Conservation (phyloP, 2,113 vertebrate species). For the Pristiophorus japonicus region DNA sequence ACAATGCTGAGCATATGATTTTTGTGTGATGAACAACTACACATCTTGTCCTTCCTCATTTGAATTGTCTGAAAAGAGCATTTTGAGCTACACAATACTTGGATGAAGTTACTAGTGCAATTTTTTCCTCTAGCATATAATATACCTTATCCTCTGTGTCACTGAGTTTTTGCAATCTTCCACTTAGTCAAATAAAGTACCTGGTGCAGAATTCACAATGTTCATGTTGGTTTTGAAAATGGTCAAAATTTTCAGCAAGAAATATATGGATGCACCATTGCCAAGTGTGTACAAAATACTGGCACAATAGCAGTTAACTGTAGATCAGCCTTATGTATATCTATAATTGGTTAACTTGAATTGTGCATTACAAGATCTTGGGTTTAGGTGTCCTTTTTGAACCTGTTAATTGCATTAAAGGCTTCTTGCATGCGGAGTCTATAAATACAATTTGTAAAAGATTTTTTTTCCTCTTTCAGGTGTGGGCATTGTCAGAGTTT, state of each 20-base stretch:
- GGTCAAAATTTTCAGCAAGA: background rate
- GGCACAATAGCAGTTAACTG: background rate
- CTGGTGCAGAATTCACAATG: background rate
- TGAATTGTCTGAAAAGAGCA: no score
- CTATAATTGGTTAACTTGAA: background rate
- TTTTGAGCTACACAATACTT: no score
- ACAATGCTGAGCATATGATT: no score
- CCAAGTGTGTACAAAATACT: background rate
- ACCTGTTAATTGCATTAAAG: background rate
- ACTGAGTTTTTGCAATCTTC: background rate
- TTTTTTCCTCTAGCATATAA: background rate
- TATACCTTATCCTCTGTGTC: background rate
- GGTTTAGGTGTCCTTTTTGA: background rate
- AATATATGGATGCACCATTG: background rate
- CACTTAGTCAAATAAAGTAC: background rate
- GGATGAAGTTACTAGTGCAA: background rate
- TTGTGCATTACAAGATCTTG: background rate
- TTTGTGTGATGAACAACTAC: no score
- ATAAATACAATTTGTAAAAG: background rate
- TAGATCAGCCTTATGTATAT: background rate
- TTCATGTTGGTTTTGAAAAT: background rate
- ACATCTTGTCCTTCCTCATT: no score
- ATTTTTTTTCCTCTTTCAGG: slow-evolving; percentile 55
- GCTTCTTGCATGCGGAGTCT: background rate
- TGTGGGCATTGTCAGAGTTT: slow-evolving; percentile 91